Conservation (phyloP, 2,113 vertebrate species). For the Hemiscyllium ocellatum region DNA sequence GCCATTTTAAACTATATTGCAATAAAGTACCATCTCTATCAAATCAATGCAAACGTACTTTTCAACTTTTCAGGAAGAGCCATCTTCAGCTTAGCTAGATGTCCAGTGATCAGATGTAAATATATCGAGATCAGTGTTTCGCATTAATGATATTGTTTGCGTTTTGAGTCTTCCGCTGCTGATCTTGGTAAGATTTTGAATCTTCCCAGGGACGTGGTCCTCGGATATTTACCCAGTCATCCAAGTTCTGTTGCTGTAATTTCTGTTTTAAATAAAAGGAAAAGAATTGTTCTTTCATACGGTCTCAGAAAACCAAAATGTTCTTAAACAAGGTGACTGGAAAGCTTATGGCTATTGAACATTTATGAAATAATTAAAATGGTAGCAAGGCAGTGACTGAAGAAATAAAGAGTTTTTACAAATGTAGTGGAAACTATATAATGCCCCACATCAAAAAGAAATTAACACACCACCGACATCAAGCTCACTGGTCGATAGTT, state of each 20-base stretch:
- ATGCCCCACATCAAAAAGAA: too few relatives aligned
- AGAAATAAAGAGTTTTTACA: not conserved
- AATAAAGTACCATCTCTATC: not conserved
- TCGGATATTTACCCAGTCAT: constrained; percentile 89
- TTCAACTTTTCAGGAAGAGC: not conserved
- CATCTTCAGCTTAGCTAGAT: not conserved
- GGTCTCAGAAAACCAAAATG: not conserved
- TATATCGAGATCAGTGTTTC: not conserved
- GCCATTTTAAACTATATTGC: constrained; percentile 8
- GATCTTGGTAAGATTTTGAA: constrained; percentile 69
- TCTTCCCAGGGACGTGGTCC: constrained; percentile 88
- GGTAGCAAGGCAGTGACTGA: not conserved
- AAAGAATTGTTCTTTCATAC: constrained; percentile 25
- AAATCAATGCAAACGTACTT: not conserved
- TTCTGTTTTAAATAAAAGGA: constrained; percentile 63
- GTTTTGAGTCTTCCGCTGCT: constrained; percentile 47
- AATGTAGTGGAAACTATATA: not conserved
- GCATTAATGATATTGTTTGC: not conserved
- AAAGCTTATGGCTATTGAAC: not conserved
- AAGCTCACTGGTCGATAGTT: too few relatives aligned
- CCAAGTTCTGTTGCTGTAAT: constrained; percentile 61
- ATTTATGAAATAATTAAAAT: not conserved
- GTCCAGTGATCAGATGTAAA: not conserved
- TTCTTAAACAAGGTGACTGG: not conserved
- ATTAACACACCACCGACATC: too few relatives aligned